Percentiles rank a stretch among this genome's conserved stretches.
phyloP scores from a whole-genome alignment of 2,888 invertebrate species.

The Drosophila suboccidentalis region DNA sequence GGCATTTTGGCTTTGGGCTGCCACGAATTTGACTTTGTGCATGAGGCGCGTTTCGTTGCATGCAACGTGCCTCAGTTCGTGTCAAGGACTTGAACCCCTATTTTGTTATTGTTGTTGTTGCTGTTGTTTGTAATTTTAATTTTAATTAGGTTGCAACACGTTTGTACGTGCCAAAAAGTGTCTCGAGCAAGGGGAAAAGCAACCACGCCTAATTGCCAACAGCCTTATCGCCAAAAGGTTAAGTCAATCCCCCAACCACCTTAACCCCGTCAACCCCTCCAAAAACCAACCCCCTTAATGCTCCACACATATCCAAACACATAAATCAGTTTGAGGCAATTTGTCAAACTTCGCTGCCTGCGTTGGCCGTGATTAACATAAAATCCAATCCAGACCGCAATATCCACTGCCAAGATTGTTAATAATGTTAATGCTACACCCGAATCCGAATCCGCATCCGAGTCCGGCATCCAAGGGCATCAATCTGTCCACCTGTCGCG shows the following conservation, averaged over 20 bases:
- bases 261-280: background rate
- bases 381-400: slow-evolving; percentile 61
- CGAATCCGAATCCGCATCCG: slow-evolving; percentile 23
- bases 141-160: slow-evolving; percentile 81
- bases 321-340: slow-evolving; percentile 64
- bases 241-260: slow-evolving; percentile 3
- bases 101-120: slow-evolving; percentile 22
- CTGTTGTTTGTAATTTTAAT: slow-evolving; percentile 40
- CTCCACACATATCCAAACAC: slow-evolving; percentile 29
- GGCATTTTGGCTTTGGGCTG: slow-evolving; percentile 75
- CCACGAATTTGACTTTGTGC: slow-evolving; percentile 73
- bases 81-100: slow-evolving; percentile 75
- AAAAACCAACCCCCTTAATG: background rate
- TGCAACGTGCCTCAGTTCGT: slow-evolving; percentile 55
- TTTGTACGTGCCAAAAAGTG: slow-evolving; percentile 69
- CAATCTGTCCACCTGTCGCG: slow-evolving; percentile 58
- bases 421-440: slow-evolving; percentile 71
- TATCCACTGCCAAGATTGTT: slow-evolving; percentile 70
- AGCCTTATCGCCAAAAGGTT: slow-evolving; percentile 50
- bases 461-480: slow-evolving; percentile 44
- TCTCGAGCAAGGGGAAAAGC: slow-evolving; percentile 34
- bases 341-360: slow-evolving; percentile 65
- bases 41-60: slow-evolving; percentile 48
- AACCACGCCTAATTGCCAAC: slow-evolving; percentile 64
- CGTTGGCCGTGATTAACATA: slow-evolving; percentile 74